Conservation (phyloP, 1,140 invertebrate genomes). For the Muscidifurax raptorellus region DNA sequence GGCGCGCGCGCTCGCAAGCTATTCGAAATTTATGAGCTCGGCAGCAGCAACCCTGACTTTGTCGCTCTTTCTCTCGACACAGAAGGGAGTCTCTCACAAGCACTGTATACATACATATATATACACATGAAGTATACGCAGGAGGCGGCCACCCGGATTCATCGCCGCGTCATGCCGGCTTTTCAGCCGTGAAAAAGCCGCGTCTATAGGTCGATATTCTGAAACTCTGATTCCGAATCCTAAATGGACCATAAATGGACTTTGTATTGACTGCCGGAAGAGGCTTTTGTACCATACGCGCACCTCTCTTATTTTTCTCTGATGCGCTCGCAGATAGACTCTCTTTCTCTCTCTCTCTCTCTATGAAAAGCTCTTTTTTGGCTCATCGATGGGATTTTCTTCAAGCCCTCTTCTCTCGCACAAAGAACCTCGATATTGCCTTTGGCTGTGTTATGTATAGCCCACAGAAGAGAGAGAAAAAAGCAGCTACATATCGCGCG, state of each 20-base stretch:
- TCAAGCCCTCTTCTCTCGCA: not conserved
- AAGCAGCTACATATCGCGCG: too few relatives aligned
- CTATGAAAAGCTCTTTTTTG: not conserved
- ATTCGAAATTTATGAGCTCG: slow-evolving; percentile 55
- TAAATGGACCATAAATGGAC: slow-evolving; percentile 71
- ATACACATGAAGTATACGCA: not conserved
- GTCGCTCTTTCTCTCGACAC: slow-evolving; percentile 1
- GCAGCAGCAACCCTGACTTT: not conserved
- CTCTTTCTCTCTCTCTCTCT: not conserved
- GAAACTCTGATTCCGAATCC: slow-evolving; percentile 63
- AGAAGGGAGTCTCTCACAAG: not conserved
- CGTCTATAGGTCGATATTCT: slow-evolving; percentile 10
- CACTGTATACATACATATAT: not conserved
- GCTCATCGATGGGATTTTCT: not conserved
- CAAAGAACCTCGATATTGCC: not conserved
- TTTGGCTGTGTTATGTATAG: not conserved
- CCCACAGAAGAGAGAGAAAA: not conserved
- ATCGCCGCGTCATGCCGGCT: not conserved
- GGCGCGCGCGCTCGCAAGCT: slow-evolving; percentile 58
- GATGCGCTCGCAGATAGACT: not conserved
- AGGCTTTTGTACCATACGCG: slow-evolving; percentile 57
- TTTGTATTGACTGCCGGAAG: slow-evolving; percentile 61
- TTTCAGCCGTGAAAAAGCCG: slow-evolving; percentile 1
- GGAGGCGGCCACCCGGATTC: not conserved
- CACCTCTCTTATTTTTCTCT: not conserved